Conservation (phyloP, 2,113 vertebrate species). For the Ahaetulla prasina region DNA sequence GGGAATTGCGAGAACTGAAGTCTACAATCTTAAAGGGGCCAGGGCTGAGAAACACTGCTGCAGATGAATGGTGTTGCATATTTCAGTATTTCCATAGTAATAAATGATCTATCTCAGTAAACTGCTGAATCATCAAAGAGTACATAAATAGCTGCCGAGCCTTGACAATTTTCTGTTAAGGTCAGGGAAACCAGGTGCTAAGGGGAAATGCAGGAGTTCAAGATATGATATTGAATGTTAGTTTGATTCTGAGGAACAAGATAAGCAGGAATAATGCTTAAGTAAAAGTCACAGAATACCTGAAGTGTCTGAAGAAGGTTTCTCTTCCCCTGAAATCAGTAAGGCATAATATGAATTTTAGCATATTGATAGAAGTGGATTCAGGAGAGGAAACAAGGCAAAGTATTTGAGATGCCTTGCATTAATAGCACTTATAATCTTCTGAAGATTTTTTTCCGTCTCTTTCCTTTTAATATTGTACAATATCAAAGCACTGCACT, state of each 20-base stretch:
- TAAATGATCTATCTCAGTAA: not conserved
- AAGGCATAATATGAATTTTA: not conserved
- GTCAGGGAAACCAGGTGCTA: not conserved
- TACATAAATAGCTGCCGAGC: not conserved
- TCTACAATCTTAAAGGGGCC: not conserved
- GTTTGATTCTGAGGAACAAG: not conserved
- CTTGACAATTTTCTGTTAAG: not conserved
- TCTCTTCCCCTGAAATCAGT: not conserved
- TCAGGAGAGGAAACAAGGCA: not conserved
- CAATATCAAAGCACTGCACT: not conserved
- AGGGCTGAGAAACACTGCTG: not conserved
- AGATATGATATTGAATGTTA: not conserved
- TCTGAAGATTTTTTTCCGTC: no score
- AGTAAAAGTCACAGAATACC: not conserved
- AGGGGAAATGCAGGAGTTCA: not conserved
- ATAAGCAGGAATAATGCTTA: not conserved
- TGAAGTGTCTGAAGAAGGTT: not conserved
- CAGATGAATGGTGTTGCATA: not conserved
- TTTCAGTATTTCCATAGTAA: not conserved
- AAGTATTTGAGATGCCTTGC: no score
- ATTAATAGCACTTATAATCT: no score
- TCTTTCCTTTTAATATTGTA: not conserved
- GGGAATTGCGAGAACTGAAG: not conserved
- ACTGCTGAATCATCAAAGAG: not conserved
- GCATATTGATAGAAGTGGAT: not conserved